Evolutionary conservation across 2,888 invertebrate genomes (phyloP), one percentile per base, ranked within the genome.

Genomic region (Ptilodon capucinus): DNA sequence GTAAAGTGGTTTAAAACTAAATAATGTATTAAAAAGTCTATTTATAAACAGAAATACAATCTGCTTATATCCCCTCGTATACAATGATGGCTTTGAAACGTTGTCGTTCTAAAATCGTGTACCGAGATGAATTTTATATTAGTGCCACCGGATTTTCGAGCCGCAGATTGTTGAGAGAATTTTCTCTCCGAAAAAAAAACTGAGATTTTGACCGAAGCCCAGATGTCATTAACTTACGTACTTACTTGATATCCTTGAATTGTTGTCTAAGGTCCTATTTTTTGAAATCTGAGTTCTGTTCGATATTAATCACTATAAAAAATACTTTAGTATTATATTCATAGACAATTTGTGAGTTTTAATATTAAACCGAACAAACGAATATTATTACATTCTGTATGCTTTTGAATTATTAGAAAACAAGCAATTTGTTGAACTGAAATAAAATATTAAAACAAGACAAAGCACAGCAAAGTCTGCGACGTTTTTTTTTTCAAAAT

Each of bases 161-260:
- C 25, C 16, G 16, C 6, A 16, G 14, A 2, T 21, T 23, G 14
- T 23, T 11, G 23, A 39, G 13, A 4, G 23, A 39, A 36, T 6
- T 39, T 38, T 38, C 9, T 35, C 30, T 40, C 21, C 23, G 17
- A 46, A 47, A 42, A 44, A 48, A 58, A 57, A 60, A 64, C 48
- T 63, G 54, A 58, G 59, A 69, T 54, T 67, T 68, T 68, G 68
- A 70, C 73, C 75, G 60, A 67, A 56, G 71, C 42, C 64, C 67
- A 68, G 68, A 74, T 73, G 73, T 71, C 69, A 76, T 74, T 76
- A 72, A 70, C 75, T 71, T 71, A n/a, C 8, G 28, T 28, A 7
- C n/a, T 25, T 25, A 28, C 28, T 7, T 8, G 13, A 19, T 38
- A 13, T 13, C 13, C 19, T 40, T 25, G 14, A 16, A 5, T 39